Percentiles rank a stretch among this genome's conserved stretches.
Evolutionary conservation across 1,140 invertebrate species (phyloP).

Genomic region (Harlomillsia oculata): DNA sequence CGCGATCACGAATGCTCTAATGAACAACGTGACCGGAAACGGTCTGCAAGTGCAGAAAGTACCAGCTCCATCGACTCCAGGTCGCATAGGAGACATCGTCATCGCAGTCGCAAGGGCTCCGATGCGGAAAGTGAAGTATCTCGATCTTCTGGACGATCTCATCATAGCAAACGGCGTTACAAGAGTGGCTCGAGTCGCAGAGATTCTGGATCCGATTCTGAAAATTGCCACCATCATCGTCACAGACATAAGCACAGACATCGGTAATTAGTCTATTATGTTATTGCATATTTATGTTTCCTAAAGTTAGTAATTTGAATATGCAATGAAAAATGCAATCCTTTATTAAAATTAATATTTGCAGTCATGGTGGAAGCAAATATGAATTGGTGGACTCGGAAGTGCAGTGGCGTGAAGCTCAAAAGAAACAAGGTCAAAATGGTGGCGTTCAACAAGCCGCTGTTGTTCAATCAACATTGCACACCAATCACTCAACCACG

Average conservation of each 20-base stretch:
- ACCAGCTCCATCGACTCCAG: slow-evolving; percentile 63
- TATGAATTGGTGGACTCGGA: slow-evolving; percentile 73
- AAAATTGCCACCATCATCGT: slow-evolving; percentile 37
- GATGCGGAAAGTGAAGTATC: slow-evolving; percentile 83
- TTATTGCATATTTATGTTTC: not conserved
- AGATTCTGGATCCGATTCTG: slow-evolving; percentile 47
- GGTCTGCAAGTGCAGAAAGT: slow-evolving; percentile 62
- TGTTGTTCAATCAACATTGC: slow-evolving; percentile 41
- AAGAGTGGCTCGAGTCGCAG: slow-evolving; percentile 39
- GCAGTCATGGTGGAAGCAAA: slow-evolving; percentile 36
- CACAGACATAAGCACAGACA: slow-evolving; percentile 38
- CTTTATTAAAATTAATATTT: slow-evolving; percentile 4
- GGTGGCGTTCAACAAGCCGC: slow-evolving; percentile 55
- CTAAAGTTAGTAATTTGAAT: not conserved
- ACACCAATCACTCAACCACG: not conserved
- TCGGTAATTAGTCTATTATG: slow-evolving; percentile 16
- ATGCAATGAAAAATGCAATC: no score
- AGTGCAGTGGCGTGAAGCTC: slow-evolving; percentile 74
- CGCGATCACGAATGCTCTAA: slow-evolving; percentile 8
- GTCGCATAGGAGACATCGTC: slow-evolving; percentile 49
- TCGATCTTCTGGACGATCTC: slow-evolving; percentile 63
- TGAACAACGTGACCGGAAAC: slow-evolving; percentile 20
- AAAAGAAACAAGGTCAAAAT: slow-evolving; percentile 57
- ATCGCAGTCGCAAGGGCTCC: slow-evolving; percentile 65
- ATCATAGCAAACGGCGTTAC: slow-evolving; percentile 55